Evolutionary conservation across 2,888 invertebrate genomes (phyloP).

Genomic region (Patella ulyssiponensis): DNA sequence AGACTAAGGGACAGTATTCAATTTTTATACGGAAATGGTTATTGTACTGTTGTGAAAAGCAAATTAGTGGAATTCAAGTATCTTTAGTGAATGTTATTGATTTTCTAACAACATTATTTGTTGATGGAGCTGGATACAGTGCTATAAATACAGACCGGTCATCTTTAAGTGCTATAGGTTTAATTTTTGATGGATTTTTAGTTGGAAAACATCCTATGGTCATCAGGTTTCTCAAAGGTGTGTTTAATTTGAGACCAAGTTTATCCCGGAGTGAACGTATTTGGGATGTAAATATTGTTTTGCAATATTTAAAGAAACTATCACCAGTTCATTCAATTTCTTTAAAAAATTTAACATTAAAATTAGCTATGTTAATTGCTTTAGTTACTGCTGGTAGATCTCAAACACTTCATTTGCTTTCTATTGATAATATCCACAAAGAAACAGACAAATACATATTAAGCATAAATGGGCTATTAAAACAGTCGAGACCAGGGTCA

Average conservation of each 20-base stretch:
- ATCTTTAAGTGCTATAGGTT: neutral
- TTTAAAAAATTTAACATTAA: neutral
- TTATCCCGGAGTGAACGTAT: neutral
- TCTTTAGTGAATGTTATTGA: neutral
- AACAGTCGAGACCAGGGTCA: too few species aligned
- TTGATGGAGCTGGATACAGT: neutral
- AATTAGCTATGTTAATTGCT: neutral
- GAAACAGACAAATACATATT: neutral
- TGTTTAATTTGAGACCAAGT: neutral
- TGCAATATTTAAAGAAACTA: neutral
- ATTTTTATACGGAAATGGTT: neutral
- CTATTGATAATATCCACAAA: neutral
- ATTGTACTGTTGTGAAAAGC: neutral
- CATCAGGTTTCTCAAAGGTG: neutral
- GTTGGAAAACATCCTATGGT: neutral
- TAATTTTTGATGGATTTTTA: neutral
- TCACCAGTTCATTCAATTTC: neutral
- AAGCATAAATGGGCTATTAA: neutral
- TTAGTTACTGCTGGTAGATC: neutral
- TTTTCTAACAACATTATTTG: neutral
- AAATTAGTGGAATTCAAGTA: conserved; percentile 1
- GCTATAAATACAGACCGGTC: neutral
- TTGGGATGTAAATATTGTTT: neutral
- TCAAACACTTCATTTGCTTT: neutral
- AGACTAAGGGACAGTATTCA: conserved; percentile 2